phyloP scores from a whole-genome alignment of 2,113 vertebrate genomes.

The Mohoua ochrocephala region DNA sequence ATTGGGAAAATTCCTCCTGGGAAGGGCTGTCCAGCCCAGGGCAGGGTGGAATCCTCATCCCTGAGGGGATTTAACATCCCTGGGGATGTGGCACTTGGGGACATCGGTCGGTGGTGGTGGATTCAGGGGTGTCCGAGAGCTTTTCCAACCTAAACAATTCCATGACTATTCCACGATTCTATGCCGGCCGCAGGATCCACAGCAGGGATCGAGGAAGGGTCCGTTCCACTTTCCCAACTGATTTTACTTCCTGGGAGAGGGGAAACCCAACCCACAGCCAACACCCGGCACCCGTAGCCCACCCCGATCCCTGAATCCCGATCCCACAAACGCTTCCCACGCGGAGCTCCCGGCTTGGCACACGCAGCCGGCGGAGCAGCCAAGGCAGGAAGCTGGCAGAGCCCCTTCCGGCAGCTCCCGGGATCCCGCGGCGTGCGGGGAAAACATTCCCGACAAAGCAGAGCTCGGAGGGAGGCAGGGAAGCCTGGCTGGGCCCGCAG shows the following conservation, averaged over 20 bases:
- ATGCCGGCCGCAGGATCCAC: background rate
- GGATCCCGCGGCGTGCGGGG: background rate
- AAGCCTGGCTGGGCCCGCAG: background rate
- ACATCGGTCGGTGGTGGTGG: fast-evolving
- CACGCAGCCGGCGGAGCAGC: fast-evolving
- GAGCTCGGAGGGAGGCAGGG: background rate
- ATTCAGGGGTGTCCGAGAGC: fast-evolving
- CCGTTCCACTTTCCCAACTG: too few species aligned
- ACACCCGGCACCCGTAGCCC: background rate
- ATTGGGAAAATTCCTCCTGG: background rate
- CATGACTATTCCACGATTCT: background rate
- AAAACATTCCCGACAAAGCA: background rate
- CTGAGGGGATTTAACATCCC: background rate
- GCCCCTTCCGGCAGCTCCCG: background rate
- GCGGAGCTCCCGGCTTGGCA: background rate
- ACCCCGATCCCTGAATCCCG: fast-evolving
- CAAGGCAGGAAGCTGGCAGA: background rate
- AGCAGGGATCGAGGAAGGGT: background rate
- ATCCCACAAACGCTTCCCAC: background rate
- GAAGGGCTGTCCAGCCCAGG: background rate
- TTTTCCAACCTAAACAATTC: background rate
- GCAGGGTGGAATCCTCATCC: background rate
- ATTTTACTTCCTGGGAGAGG: background rate
- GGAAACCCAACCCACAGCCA: background rate
- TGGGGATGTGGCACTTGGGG: background rate